phyloP scores from a whole-genome alignment of 2,113 vertebrate genomes.

The Prolemur simus region DNA sequence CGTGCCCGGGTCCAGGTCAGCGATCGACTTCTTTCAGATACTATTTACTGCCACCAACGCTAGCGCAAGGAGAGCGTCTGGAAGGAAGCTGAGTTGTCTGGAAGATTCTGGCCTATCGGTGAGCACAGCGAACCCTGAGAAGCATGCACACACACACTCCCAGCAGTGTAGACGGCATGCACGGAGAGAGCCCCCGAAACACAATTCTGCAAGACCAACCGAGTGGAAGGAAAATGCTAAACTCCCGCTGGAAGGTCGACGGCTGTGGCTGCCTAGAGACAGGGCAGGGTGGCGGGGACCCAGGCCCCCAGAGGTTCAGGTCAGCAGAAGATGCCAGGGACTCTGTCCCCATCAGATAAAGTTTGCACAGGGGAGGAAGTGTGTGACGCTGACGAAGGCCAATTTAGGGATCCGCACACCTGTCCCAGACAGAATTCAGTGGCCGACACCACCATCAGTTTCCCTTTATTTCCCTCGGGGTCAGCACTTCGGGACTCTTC shows the following conservation, averaged over 20 bases:
- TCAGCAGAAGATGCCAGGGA: neutral
- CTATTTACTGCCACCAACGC: neutral
- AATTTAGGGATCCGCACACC: accelerated
- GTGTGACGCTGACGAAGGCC: accelerated
- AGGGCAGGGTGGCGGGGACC: too few species aligned
- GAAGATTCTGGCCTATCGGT: neutral
- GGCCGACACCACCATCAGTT: neutral
- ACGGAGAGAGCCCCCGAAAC: too few species aligned
- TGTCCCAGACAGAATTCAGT: neutral
- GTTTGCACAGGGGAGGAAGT: neutral
- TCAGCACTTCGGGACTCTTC: neutral
- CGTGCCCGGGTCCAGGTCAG: neutral
- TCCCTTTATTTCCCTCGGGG: neutral
- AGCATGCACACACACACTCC: accelerated
- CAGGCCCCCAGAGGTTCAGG: neutral
- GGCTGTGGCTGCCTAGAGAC: neutral
- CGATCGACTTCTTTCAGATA: accelerated
- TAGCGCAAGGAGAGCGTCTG: neutral
- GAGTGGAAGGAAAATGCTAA: neutral
- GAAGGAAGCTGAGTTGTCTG: neutral
- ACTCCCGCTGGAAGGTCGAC: neutral
- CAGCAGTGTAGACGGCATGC: neutral
- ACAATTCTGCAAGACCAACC: too few species aligned
- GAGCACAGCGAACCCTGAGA: neutral
- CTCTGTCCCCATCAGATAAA: neutral